Conservation (phyloP, 2,888 invertebrate genomes). For the Alsophila aescularia region DNA sequence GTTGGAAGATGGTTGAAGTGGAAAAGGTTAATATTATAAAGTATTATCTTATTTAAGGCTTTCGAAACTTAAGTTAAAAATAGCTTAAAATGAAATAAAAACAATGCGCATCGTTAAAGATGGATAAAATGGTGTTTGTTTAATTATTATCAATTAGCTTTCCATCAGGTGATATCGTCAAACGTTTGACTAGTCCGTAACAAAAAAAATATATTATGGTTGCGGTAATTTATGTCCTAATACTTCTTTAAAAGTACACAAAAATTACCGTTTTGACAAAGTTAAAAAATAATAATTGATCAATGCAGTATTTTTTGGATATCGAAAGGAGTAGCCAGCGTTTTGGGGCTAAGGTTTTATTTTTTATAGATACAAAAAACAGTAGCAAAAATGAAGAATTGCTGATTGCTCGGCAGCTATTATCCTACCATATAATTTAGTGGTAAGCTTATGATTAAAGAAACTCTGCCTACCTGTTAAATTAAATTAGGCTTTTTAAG, state of each 20-base stretch:
- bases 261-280: neutral
- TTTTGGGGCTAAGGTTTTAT: constrained; percentile 52
- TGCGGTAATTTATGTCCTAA: no score
- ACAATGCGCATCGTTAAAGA: neutral
- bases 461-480: constrained; percentile 82
- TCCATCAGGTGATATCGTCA: no score
- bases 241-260: neutral
- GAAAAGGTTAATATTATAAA: neutral
- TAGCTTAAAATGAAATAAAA: neutral
- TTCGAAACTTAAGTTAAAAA: neutral
- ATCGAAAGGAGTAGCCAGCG: constrained; percentile 54
- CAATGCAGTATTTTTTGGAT: constrained; percentile 3
- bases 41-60: neutral
- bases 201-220: no score
- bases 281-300: neutral
- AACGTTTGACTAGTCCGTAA: no score
- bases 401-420: constrained; percentile 81
- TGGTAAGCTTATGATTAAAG: constrained; percentile 81
- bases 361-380: constrained; percentile 66
- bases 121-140: no score
- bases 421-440: constrained; percentile 79
- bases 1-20: neutral
- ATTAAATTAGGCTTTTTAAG: constrained; percentile 84
- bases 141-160: no score
- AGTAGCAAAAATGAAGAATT: constrained; percentile 82